Base-by-base conservation (phyloP, 2,797 vertebrate genomes). In the Adrianichthys oophorus region DNA sequence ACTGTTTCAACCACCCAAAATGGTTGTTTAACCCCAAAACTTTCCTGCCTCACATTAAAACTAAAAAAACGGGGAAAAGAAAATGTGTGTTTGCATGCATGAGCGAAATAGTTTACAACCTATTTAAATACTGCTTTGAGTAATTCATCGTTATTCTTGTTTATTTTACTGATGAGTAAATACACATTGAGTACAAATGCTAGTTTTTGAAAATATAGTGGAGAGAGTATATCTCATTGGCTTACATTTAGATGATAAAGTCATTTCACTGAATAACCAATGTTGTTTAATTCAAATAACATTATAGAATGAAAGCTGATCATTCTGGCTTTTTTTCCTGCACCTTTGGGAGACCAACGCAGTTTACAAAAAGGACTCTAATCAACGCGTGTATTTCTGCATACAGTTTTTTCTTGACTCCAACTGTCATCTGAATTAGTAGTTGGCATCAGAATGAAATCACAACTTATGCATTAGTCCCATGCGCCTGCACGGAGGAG, bases 91-190 rank as follows among this genome's bases (percentile, higher is more conserved):
- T 42, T 52, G 60, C 46, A 15, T 1, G 32, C 41, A 15, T 13
- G 58, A 55, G 76, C 61, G 21, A 81, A 78, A 81, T 82, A 52
- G 75, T 78, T 84, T 79, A 70, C 78, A 87, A 58, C 79, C 83
- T 71, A 82, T 87, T 86, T 81, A 80, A 84, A 83, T 80, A 70
- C 56, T 64, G 79, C 83, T 85, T 44, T 46, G 48, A 81, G 82
- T 78, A 73, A 62, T 76, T 80, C 29, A 52, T 72, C 72, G 58
- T 77, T 76, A 82, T 83, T 81, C 76, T 75, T 86, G 81, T 87
- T 86, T 81, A 68, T 84, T 70, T 82, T 86, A 72, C 80, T 86
- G 81, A 88, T 87, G 76, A 82, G 74, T 66, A 84, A 85, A 87
- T 70, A 70, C 72, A 68, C 74, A 72, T 59, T 58, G 60, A 79